Base-by-base conservation (phyloP, 2,113 vertebrate genomes). In the Noctilio leporinus region DNA sequence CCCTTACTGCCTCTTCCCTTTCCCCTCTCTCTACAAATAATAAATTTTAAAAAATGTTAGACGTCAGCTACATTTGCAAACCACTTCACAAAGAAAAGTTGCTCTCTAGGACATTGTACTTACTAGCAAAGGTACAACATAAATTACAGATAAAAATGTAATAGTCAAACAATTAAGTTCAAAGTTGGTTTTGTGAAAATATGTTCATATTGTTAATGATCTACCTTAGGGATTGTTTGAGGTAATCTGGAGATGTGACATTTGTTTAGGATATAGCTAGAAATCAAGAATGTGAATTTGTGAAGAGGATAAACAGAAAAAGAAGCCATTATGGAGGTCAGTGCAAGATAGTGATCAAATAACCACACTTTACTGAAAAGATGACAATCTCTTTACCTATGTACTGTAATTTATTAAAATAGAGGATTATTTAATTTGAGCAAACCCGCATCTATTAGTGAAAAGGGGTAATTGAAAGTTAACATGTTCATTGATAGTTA, bases 221-320 rank as follows among this genome's bases (percentile, higher is more conserved):
- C 20, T 84, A 22, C 24, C 51, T 26, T 26, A 9, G 30, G 72
- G 7, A 12, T 45, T 82, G 15, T n/a, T 65, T 7, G 53, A 22
- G 24, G 47, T 85, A 70, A 76, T 82, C 40, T 76, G 24, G 40
- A 93, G 28, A 90, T 96, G 47, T 45, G 47, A 91, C 69, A 53
- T 84, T 55, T 82, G 14, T 76, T 91, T 47, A 72, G 16, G 78
- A 24, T 57, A 2, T 40, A 72, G 30, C n/a, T 83, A 59, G 26
- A 78, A 76, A 51, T 89, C 40, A 47, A 84, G 43, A 43, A 35
- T n/a, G 8, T 69, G n/a, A 49, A 8, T 84, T 33, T 33, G 14
- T 67, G 15, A 93, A 72, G 85, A 78, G 9, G n/a, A 94, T 57
- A 96, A 87, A 16, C 55, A 72, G 69, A 59, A 57, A 86, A 89